These are phyloP conservation scores for Teinopalpus imperialis DNA, from an alignment of 2,888 invertebrate genomes.

Conservation along the genomic window DNA sequence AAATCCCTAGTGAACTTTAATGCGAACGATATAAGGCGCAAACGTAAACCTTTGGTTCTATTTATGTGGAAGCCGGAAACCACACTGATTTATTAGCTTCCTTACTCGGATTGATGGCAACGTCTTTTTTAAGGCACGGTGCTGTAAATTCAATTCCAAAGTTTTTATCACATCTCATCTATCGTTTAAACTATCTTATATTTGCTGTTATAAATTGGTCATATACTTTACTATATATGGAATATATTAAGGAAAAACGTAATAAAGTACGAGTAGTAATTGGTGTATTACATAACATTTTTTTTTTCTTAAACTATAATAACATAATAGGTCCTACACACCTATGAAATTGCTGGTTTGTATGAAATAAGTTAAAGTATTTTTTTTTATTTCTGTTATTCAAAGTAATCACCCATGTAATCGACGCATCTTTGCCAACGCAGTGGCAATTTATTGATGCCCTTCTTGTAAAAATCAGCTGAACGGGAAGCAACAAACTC, in stretches of 20 bases:
- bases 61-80: conserved; percentile 62
- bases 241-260: not conserved
- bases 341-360: too few species aligned
- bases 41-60: conserved; percentile 51
- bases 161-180: conserved; percentile 38
- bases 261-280: not conserved
- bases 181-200: conserved; percentile 42
- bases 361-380: too few species aligned
- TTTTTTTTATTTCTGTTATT: too few species aligned
- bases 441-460: too few species aligned
- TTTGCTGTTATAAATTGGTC: conserved; percentile 50
- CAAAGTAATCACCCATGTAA: too few species aligned
- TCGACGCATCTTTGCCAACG: too few species aligned
- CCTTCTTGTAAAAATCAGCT: too few species aligned
- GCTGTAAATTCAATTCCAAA: conserved; percentile 51
- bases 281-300: too few species aligned
- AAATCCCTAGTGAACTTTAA: conserved; percentile 57
- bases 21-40: conserved; percentile 49
- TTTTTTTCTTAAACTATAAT: too few species aligned
- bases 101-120: conserved; percentile 58
- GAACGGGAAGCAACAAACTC: too few species aligned
- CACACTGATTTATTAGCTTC: conserved; percentile 66
- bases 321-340: too few species aligned
- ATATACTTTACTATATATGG: too few species aligned
- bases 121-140: conserved; percentile 44